These are phyloP conservation scores for Anisognathus igniventris DNA, from an alignment of 2,797 vertebrate genomes.

Conservation along the genomic window DNA sequence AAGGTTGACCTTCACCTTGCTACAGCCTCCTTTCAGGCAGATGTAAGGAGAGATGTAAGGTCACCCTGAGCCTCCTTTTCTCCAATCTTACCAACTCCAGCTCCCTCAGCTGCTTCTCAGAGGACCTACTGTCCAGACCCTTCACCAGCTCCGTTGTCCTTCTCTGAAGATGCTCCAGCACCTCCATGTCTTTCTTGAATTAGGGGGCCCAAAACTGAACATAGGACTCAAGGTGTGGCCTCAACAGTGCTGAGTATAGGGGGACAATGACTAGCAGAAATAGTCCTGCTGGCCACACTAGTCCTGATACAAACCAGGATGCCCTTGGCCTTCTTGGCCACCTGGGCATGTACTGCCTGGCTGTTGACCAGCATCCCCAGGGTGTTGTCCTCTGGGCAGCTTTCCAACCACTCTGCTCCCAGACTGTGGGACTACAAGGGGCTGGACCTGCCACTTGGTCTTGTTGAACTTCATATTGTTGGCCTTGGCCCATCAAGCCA, in stretches of 20 bases:
- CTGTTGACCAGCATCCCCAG: not conserved
- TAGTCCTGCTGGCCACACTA: not conserved
- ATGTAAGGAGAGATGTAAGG: not conserved
- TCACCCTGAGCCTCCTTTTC: not conserved
- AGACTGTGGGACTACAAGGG: no score
- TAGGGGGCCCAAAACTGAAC: not conserved
- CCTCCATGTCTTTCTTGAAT: not conserved
- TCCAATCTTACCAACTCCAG: not conserved
- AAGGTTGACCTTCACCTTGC: no score
- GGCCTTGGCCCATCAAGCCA: not conserved
- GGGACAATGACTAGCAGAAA: not conserved
- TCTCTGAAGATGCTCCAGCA: not conserved
- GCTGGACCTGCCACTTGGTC: not conserved
- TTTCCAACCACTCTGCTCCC: not conserved
- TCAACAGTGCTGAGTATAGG: fast-evolving
- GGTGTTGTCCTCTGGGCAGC: not conserved
- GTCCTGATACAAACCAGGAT: not conserved
- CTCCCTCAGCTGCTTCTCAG: not conserved
- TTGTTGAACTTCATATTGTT: not conserved
- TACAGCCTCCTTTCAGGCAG: not conserved
- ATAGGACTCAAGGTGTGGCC: fast-evolving
- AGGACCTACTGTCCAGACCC: not conserved
- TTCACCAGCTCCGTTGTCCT: fast-evolving
- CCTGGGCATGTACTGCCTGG: fast-evolving
- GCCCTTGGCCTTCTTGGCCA: not conserved